A percentile compares a stretch with the other conserved stretches of the same genome.
Evolutionary conservation across 2,797 vertebrate genomes (phyloP).

Genomic region (Alosa sapidissima): DNA sequence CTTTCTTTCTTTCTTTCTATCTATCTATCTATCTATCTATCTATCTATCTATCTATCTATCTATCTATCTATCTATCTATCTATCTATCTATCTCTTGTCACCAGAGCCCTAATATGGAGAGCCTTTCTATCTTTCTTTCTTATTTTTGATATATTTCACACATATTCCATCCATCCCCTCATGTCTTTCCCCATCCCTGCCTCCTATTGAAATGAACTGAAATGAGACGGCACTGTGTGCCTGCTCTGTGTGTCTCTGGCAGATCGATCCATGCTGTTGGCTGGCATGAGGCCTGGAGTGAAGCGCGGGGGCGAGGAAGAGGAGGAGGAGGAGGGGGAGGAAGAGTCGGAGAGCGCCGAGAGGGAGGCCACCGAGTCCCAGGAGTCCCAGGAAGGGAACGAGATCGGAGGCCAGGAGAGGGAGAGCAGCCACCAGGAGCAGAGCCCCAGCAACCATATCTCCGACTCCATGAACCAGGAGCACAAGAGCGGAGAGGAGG

Average conservation of each 20-base stretch:
- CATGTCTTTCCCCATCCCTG: background rate
- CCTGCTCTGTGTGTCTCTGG: background rate
- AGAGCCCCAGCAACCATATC: constrained; percentile 37
- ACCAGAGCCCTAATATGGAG: too few species aligned
- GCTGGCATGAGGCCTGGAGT: constrained; percentile 53
- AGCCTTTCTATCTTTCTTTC: background rate
- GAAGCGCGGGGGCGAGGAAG: background rate
- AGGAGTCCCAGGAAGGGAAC: constrained; percentile 51
- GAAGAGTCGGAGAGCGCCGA: constrained; percentile 48
- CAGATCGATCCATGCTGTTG: constrained; percentile 74
- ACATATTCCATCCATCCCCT: background rate
- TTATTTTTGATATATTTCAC: background rate
- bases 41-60: too few species aligned
- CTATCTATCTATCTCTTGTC: background rate
- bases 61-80: too few species aligned
- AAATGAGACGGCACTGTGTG: background rate
- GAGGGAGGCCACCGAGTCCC: constrained; percentile 38
- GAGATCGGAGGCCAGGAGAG: constrained; percentile 44
- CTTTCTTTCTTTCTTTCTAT: background rate
- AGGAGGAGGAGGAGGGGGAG: background rate
- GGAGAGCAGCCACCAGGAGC: constrained; percentile 39
- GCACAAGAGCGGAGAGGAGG: constrained; percentile 29
- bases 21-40: background rate
- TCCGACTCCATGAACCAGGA: constrained; percentile 49
- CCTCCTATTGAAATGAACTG: background rate